Conservation (phyloP, 1,140 invertebrate species). For the Phortica variegata region DNA sequence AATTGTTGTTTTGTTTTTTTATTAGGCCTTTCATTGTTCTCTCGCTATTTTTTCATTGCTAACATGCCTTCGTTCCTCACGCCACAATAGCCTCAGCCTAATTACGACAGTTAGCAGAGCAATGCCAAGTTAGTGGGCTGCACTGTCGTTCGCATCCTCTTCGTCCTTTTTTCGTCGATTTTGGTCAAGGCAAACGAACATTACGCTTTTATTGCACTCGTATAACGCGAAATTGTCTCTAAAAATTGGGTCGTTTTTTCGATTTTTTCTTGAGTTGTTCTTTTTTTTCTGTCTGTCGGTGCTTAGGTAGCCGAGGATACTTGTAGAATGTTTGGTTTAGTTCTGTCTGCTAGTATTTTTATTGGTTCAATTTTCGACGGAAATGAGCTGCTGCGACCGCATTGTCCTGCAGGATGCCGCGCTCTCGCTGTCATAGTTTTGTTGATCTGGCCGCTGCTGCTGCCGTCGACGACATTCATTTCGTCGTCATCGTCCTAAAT, state of each 20-base stretch:
- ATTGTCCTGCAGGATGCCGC: background rate
- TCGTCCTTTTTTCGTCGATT: conserved; percentile 3
- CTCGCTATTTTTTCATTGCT: conserved; percentile 14
- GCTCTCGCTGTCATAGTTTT: too few species aligned
- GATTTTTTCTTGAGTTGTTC: conserved; percentile 1
- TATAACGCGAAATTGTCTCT: conserved; percentile 30
- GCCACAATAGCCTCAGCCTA: conserved; percentile 47
- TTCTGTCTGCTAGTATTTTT: too few species aligned
- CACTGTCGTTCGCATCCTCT: background rate
- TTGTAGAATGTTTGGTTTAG: too few species aligned
- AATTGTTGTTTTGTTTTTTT: conserved; percentile 46
- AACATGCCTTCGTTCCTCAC: conserved; percentile 10
- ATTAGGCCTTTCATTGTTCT: conserved; percentile 45
- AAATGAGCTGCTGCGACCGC: conserved; percentile 13
- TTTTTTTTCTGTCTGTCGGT: background rate
- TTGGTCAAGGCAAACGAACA: too few species aligned
- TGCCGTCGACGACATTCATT: too few species aligned
- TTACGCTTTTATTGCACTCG: conserved; percentile 42
- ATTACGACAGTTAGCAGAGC: conserved; percentile 38
- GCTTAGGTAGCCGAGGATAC: conserved; percentile 25
- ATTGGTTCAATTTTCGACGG: conserved; percentile 43
- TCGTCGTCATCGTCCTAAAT: too few species aligned
- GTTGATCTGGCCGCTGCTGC: conserved; percentile 13
- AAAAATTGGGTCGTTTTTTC: conserved; percentile 40
- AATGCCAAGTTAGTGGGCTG: background rate